Evolutionary conservation across 2,888 invertebrate genomes (phyloP), one percentile per base, ranked within the genome.

Genomic region (Ochlodes sylvanus): DNA sequence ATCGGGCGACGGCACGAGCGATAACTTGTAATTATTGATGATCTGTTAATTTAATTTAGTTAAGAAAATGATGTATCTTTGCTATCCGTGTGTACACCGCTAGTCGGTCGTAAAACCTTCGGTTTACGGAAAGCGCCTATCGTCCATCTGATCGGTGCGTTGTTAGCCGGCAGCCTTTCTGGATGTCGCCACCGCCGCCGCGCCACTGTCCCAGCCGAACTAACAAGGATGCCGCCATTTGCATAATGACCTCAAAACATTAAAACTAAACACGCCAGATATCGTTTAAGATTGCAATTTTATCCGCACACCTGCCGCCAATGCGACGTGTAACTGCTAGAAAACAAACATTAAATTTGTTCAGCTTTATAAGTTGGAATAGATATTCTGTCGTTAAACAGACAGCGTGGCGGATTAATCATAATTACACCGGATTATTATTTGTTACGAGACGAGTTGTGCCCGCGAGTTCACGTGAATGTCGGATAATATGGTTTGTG

Each of bases 121-220:
- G 38, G 69, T 63, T 64, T 62, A 69, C 64, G 63, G 68, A 66
- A 63, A 65, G 32, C 41, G 34, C 55, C 63, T 63, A n/a, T n/a
- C n/a, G 27, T 5, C 27, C 5, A 69, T 69, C 69, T 56, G 69
- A 71, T 62, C 19, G 62, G 14, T 38, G 41, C 41, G 57, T 12
- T 19, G 57, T 27, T n/a, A 54, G 54, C 21, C 54, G 52, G 27
- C 27, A 27, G 27, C 27, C 27, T 27, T 27, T 27, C 27, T 27
- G n/a, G n/a, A 27, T 27, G 27, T 2, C 5, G n/a, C 27, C n/a
- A 5, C 2, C 27, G 27, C 52, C 9, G 47, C 44, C 41, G 21
- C 58, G 56, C 47, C 34, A 56, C 63, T 55, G 44, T 54, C n/a
- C n/a, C n/a, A n/a, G n/a, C n/a, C n/a, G n/a, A n/a, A 32, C 63